phyloP scores from a whole-genome alignment of 2,797 vertebrate species.

The Sparidentex hasta region DNA sequence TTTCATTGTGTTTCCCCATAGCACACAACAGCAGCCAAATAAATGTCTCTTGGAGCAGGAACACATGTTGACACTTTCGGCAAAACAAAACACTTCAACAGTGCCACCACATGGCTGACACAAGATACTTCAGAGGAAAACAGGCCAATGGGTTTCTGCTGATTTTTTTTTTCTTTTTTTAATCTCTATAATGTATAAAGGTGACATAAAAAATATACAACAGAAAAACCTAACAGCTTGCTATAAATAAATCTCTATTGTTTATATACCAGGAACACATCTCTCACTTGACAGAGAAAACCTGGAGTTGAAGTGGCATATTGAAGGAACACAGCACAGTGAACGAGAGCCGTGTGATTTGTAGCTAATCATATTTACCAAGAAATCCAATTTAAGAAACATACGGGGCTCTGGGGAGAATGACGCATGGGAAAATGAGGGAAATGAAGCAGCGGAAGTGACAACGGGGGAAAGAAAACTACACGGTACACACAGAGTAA shows the following conservation, averaged over 20 bases:
- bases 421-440: conserved; percentile 1
- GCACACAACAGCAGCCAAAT: conserved; percentile 11
- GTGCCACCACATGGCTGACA: conserved; percentile 13
- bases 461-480: neutral
- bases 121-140: neutral
- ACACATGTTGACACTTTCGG: conserved; percentile 2
- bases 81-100: conserved; percentile 3
- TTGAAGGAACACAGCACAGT: conserved; percentile 29
- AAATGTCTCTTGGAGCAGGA: neutral
- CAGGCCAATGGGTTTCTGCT: neutral
- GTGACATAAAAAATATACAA: neutral
- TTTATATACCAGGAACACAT: neutral
- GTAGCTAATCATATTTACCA: conserved; percentile 65
- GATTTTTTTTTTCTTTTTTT: neutral
- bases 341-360: conserved; percentile 43
- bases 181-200: neutral
- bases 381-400: conserved; percentile 64
- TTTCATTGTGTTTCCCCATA: neutral
- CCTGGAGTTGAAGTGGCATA: neutral
- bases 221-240: neutral
- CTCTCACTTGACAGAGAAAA: conserved; percentile 6
- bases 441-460: neutral
- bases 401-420: conserved; percentile 15
- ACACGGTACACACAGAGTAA: neutral
- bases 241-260: neutral